Evolutionary conservation across 2,888 invertebrate species (phyloP), one percentile per base, ranked within the genome.

Genomic region (Nemapogon koenigi): DNA sequence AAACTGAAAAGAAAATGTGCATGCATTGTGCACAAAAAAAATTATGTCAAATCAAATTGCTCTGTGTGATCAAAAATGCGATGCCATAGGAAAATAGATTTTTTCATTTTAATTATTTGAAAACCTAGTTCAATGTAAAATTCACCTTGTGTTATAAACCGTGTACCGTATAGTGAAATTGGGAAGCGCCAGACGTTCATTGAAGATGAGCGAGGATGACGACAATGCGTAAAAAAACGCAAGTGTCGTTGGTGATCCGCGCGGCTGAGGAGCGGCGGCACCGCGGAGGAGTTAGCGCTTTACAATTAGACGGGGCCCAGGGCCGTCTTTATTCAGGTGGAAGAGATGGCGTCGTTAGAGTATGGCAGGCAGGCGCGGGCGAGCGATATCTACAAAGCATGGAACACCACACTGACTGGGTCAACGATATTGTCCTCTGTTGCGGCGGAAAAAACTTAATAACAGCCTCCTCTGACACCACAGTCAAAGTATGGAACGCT

Each of bases 351-450:
- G 96, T 98, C 57, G 96, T 99, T 52, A 83, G 99, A 58, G 95
- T 91, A 53, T 95, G 93, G 89, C 89, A 91, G 63, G 84, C 86
- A 7, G 83, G 83, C 28, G 64, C 81, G 22, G 83, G 78, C 49
- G 79, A 79, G 43, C 57, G 76, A 37, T 97, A 95, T 60, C 83
- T 94, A 43, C 93, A 95, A 59, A 95, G 97, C 18, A 95, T 99
- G 96, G 98, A 99, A 65, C 98, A 99, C 70, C 99, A 99, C 64
- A 98, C 97, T 2, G 99, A 99, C 70, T 99, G 99, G 99, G 97
- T 99, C 35, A 99, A 99, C 71, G 99, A 99, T 72, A 95, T 99
- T 60, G 92, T 98, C 26, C 81, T 99, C 17, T 99, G 98, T 64
- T 97, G 97, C 68, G 92, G 92, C 46, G 98, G 98, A 25, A 90